These are phyloP conservation scores for Cremastinae sp. DNA, from an alignment of 2,888 invertebrate genomes.

Conservation along the genomic window DNA sequence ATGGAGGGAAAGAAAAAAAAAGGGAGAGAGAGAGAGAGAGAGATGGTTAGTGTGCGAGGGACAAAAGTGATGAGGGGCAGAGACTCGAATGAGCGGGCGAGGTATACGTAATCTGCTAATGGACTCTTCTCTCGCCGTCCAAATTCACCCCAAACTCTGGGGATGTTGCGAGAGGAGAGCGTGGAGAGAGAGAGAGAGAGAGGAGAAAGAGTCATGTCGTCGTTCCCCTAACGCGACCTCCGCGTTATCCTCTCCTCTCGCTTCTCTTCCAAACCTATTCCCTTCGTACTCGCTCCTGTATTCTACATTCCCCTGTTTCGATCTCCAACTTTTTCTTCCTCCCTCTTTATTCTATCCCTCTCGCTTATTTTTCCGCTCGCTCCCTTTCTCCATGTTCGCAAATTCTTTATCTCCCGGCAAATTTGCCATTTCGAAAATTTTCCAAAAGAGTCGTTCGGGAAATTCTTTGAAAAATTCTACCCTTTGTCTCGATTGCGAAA, in stretches of 20 bases:
- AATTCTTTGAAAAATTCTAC: conserved; percentile 34
- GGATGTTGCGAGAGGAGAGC: conserved; percentile 14
- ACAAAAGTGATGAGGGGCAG: conserved; percentile 10
- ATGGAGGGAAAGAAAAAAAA: conserved; percentile 19
- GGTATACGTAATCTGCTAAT: conserved; percentile 80
- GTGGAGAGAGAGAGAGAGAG: neutral
- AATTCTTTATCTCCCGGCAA: neutral
- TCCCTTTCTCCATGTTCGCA: conserved; percentile 23
- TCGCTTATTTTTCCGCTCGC: neutral
- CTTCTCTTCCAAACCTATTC: conserved; percentile 58
- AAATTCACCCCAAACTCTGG: conserved; percentile 64
- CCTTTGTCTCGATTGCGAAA: conserved; percentile 16
- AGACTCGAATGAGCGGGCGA: conserved; percentile 63
- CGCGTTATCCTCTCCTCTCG: conserved; percentile 51
- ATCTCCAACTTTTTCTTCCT: conserved; percentile 3
- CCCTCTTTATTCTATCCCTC: conserved; percentile 3
- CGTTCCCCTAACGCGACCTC: conserved; percentile 40
- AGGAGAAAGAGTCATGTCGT: conserved; percentile 27
- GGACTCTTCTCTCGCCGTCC: conserved; percentile 74
- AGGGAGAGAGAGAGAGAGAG: conserved; percentile 15
- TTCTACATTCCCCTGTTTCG: neutral
- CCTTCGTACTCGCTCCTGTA: conserved; percentile 63
- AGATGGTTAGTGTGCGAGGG: conserved; percentile 17
- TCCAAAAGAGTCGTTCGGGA: conserved; percentile 35
- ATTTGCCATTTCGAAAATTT: conserved; percentile 21